Conservation (phyloP, 2,797 vertebrate species). For the Pseudotriccus pelzelni region DNA sequence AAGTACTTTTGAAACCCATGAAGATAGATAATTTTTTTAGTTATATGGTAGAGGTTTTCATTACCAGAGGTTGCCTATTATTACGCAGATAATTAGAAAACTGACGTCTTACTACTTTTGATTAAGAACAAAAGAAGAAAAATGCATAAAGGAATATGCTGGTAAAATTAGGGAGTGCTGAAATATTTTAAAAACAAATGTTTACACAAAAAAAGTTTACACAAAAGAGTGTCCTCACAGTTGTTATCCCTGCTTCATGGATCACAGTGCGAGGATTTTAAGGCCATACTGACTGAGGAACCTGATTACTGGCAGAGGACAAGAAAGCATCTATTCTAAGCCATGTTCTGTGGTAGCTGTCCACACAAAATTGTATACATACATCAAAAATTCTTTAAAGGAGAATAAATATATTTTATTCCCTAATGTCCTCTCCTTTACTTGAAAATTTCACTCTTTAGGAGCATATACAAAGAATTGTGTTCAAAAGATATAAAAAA, state of each 20-base stretch:
- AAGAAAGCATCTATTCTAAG: neutral
- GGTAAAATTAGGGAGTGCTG: neutral
- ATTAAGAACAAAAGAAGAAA: neutral
- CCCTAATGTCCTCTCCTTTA: neutral
- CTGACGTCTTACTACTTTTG: neutral
- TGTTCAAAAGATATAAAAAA: neutral
- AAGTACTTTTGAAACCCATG: neutral
- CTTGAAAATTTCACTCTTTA: neutral
- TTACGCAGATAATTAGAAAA: neutral
- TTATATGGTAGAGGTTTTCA: neutral
- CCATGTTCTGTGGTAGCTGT: neutral
- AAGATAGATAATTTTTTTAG: neutral
- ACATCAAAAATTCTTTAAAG: neutral
- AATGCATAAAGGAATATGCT: neutral
- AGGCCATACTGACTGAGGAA: neutral
- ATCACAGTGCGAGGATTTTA: neutral
- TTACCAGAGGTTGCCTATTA: accelerated
- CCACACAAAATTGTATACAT: neutral
- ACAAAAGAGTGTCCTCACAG: neutral
- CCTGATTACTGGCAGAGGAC: neutral
- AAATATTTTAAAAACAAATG: neutral
- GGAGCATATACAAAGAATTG: neutral
- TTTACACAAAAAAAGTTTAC: no score
- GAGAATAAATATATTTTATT: neutral
- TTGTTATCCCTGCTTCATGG: neutral